phyloP scores from a whole-genome alignment of 2,888 invertebrate species.

The Omphaloscelis lunosa region DNA sequence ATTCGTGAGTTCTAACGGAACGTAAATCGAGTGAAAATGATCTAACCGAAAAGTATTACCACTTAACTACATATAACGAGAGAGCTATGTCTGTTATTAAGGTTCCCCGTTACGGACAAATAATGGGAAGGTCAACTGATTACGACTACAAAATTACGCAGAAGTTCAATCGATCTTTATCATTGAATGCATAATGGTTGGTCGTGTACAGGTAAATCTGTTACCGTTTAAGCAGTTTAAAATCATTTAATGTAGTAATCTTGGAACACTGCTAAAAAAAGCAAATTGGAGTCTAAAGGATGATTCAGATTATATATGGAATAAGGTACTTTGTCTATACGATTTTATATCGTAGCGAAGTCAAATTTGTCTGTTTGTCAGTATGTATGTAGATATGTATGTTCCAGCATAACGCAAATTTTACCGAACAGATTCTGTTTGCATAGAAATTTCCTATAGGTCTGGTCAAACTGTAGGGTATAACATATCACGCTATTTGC shows the following conservation, averaged over 20 bases:
- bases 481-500: too few relatives aligned
- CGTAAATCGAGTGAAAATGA: constrained; percentile 67
- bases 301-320: not conserved
- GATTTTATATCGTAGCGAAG: too few relatives aligned
- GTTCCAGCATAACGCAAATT: too few relatives aligned
- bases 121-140: constrained; percentile 61
- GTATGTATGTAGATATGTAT: too few relatives aligned
- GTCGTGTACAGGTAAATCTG: not conserved
- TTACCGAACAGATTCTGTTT: too few relatives aligned
- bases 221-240: constrained; percentile 1
- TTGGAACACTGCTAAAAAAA: not conserved
- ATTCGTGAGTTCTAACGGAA: constrained; percentile 66
- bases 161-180: constrained; percentile 49
- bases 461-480: too few relatives aligned
- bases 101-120: constrained; percentile 61
- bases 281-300: too few relatives aligned
- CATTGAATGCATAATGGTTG: constrained; percentile 35
- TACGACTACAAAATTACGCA: constrained; percentile 40
- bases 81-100: constrained; percentile 60
- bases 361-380: too few relatives aligned
- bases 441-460: too few relatives aligned
- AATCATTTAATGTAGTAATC: not conserved
- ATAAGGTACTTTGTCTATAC: not conserved
- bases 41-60: constrained; percentile 58
- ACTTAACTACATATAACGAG: constrained; percentile 61